Conservation (phyloP, 1,140 invertebrate species). For the Calephelis nemesis region DNA sequence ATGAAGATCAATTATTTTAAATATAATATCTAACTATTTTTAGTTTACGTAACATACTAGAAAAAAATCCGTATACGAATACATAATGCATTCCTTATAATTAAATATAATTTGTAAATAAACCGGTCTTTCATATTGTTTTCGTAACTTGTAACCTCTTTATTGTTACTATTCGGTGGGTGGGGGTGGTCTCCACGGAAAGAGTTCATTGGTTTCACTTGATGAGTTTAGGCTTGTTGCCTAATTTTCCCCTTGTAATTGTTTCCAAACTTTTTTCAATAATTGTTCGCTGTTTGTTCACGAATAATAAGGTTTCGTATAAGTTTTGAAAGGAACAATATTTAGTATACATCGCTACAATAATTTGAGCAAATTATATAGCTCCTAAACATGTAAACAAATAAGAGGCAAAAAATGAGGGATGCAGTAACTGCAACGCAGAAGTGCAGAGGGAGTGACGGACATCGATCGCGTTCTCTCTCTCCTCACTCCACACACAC, state of each 20-base stretch:
- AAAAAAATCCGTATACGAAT: too few species aligned
- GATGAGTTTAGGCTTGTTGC: constrained; percentile 7
- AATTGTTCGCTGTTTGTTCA: not conserved
- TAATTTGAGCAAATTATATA: not conserved
- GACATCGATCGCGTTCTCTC: constrained; percentile 56
- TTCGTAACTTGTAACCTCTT: not conserved
- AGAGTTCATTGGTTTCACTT: constrained; percentile 13
- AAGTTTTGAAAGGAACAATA: too few species aligned
- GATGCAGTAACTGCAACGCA: constrained; percentile 64
- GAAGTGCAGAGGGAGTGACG: constrained; percentile 58
- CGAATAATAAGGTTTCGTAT: constrained; percentile 1
- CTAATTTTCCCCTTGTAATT: constrained; percentile 7
- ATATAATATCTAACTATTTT: too few species aligned
- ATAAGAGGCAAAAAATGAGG: constrained; percentile 42
- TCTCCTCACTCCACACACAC: constrained; percentile 34
- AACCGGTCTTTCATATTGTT: too few species aligned
- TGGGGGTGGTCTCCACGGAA: not conserved
- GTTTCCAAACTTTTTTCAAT: constrained; percentile 6
- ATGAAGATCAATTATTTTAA: too few species aligned
- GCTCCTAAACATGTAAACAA: constrained; percentile 15
- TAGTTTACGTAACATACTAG: too few species aligned
- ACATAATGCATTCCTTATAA: too few species aligned
- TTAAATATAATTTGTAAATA: too few species aligned
- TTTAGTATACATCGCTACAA: not conserved
- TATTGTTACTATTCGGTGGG: not conserved